Conservation (phyloP, 2,797 vertebrate genomes). For the Dendrocincla fuliginosa region DNA sequence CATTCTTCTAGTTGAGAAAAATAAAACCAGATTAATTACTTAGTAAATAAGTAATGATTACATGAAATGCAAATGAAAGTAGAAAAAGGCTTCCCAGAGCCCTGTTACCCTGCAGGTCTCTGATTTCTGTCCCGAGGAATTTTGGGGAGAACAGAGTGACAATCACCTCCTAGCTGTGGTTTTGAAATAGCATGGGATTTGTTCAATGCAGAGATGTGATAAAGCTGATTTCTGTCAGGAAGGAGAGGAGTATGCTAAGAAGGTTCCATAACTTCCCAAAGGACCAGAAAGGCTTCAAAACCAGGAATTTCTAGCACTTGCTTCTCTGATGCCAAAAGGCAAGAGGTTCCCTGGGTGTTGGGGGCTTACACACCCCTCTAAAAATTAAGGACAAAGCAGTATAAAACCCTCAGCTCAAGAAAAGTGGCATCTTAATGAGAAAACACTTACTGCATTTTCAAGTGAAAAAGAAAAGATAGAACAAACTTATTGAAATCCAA, state of each 20-base stretch:
- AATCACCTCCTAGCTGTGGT: rapidly evolving
- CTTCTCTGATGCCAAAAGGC: not conserved
- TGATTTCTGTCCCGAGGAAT: not conserved
- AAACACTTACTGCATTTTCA: not conserved
- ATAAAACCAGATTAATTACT: conserved; percentile 7
- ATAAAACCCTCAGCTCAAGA: not conserved
- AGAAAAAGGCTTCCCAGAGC: not conserved
- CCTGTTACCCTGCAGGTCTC: not conserved
- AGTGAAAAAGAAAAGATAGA: not conserved
- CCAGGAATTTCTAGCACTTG: not conserved
- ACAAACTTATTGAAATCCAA: not conserved
- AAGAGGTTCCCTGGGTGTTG: not conserved
- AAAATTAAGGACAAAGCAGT: not conserved
- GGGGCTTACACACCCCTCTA: rapidly evolving
- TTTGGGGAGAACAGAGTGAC: not conserved
- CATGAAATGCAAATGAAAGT: not conserved
- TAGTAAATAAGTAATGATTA: not conserved
- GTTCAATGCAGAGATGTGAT: not conserved
- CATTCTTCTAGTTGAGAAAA: conserved; percentile 7
- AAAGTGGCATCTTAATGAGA: not conserved
- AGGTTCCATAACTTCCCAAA: not conserved
- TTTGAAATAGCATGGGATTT: not conserved
- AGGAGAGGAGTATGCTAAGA: not conserved
- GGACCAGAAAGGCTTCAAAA: not conserved
- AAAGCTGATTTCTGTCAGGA: not conserved